Evolutionary conservation across 2,888 invertebrate genomes (phyloP).

Genomic region (Aelia acuminata): DNA sequence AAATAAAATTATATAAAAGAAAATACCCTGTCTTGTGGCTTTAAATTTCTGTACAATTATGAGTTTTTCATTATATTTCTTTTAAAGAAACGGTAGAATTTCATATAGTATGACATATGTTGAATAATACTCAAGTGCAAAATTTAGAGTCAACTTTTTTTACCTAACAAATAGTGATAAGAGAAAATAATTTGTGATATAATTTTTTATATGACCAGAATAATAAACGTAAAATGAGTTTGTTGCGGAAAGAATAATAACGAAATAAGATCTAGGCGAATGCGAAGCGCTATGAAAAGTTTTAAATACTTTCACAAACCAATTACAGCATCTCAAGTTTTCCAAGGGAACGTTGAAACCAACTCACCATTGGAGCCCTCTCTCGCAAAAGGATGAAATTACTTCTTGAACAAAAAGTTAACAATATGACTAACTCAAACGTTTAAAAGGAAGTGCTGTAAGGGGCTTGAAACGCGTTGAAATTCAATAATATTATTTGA

Average conservation of each 20-base stretch:
- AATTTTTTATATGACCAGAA: no score
- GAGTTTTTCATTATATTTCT: no score
- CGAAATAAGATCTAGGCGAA: not conserved
- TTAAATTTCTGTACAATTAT: no score
- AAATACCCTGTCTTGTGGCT: no score
- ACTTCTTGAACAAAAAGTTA: constrained; percentile 19
- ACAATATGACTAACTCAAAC: constrained; percentile 16
- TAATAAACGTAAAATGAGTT: no score
- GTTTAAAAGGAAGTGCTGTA: not conserved
- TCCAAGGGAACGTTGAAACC: not conserved
- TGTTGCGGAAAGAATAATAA: not conserved
- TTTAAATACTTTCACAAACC: constrained; percentile 25
- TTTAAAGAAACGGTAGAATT: no score
- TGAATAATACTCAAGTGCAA: no score
- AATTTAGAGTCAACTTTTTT: no score
- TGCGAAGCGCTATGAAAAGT: not conserved
- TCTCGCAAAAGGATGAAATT: not conserved
- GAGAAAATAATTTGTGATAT: no score
- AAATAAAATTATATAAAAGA: no score
- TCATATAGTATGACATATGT: no score
- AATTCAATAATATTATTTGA: not conserved
- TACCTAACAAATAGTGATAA: no score
- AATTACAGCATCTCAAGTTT: not conserved
- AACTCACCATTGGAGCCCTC: not conserved
- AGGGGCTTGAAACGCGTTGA: not conserved